These are phyloP conservation scores for Podargus strigoides DNA, from an alignment of 2,797 vertebrate species.

Conservation along the genomic window DNA sequence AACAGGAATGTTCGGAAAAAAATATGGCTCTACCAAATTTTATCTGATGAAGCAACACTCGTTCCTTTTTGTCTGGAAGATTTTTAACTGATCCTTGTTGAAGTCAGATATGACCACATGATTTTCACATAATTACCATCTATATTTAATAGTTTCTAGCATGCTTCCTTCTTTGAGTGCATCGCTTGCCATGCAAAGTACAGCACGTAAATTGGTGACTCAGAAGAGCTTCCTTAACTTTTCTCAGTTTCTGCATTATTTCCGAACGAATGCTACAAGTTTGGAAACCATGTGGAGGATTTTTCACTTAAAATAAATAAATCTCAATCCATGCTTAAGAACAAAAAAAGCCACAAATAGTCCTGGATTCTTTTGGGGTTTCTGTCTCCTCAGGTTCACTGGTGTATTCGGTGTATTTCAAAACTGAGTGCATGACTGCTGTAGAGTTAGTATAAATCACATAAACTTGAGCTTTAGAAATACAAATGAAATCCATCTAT, in stretches of 20 bases:
- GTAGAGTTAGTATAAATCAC: not conserved
- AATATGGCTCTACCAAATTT: not conserved
- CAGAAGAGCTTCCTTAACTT: not conserved
- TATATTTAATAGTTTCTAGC: conserved; percentile 8
- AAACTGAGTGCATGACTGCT: not conserved
- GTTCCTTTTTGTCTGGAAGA: not conserved
- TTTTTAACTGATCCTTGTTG: not conserved
- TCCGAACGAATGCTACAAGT: not conserved
- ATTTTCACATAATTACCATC: not conserved
- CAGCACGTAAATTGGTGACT: conserved; percentile 13
- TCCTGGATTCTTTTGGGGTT: not conserved
- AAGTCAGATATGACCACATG: not conserved
- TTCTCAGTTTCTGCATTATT: not conserved
- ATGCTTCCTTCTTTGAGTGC: not conserved
- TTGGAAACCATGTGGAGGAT: conserved; percentile 5
- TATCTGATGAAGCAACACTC: not conserved
- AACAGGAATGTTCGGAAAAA: not conserved
- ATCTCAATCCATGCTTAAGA: not conserved
- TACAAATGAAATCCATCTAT: not conserved
- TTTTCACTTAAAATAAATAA: not conserved
- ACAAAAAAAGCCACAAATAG: not conserved
- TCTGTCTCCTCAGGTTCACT: not conserved
- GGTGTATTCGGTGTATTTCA: not conserved
- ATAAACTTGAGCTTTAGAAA: not conserved
- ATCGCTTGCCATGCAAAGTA: not conserved